phyloP scores from a whole-genome alignment of 2,888 invertebrate species.

The Bibio marci region DNA sequence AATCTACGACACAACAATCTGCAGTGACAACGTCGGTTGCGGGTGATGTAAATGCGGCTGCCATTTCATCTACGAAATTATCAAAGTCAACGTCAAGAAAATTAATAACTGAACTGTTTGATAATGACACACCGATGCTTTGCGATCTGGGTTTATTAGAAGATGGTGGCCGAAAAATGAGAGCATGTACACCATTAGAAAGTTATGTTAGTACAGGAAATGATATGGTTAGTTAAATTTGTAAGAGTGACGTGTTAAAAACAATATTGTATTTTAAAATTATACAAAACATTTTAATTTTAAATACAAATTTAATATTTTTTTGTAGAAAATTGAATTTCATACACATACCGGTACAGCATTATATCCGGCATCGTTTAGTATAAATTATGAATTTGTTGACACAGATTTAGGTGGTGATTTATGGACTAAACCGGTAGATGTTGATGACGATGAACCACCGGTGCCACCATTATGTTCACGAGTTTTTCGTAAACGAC shows the following conservation, averaged over 20 bases:
- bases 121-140: slow-evolving; percentile 55
- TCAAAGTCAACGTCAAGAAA: slow-evolving; percentile 13
- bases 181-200: slow-evolving; percentile 63
- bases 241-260: neutral
- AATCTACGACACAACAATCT: no score
- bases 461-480: slow-evolving; percentile 36
- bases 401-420: slow-evolving; percentile 59
- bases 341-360: slow-evolving; percentile 56
- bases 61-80: slow-evolving; percentile 12
- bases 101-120: slow-evolving; percentile 53
- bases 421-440: slow-evolving; percentile 7
- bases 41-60: slow-evolving; percentile 10
- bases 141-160: slow-evolving; percentile 66
- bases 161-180: slow-evolving; percentile 37
- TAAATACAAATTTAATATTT: neutral
- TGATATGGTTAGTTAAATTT: slow-evolving; percentile 24
- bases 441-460: slow-evolving; percentile 18
- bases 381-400: slow-evolving; percentile 64
- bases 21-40: neutral
- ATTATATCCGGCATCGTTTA: slow-evolving; percentile 56
- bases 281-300: neutral
- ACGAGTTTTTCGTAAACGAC: slow-evolving; percentile 44
- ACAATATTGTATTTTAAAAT: neutral
- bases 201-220: slow-evolving; percentile 50
- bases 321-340: slow-evolving; percentile 33